phyloP scores from a whole-genome alignment of 2,797 vertebrate genomes.

The Fringilla coelebs region DNA sequence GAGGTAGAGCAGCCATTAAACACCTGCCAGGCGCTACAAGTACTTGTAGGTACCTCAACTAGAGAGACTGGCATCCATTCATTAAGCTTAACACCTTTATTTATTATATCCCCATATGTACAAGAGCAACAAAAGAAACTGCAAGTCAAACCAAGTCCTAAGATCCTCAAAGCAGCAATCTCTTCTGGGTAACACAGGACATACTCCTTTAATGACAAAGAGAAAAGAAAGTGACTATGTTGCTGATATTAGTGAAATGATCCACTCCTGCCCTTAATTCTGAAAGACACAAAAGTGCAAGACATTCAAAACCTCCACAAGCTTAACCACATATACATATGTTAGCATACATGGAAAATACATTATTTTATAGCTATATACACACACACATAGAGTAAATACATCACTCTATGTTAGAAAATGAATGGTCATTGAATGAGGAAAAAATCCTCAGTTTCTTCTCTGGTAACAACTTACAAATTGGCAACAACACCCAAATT shows the following conservation, averaged over 20 bases:
- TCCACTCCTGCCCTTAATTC: background rate
- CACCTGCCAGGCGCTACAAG: background rate
- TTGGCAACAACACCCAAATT: background rate
- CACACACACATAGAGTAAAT: background rate
- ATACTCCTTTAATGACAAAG: background rate
- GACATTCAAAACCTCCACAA: background rate
- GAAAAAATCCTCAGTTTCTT: background rate
- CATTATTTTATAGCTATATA: background rate
- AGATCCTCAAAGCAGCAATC: background rate
- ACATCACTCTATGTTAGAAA: background rate
- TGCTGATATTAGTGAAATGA: background rate
- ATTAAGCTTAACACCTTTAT: background rate
- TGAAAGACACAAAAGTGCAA: background rate
- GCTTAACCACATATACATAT: background rate
- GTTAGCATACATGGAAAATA: background rate
- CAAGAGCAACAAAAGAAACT: background rate
- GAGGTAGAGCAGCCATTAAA: background rate
- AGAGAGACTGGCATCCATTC: background rate
- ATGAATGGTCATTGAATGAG: background rate
- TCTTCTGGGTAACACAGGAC: background rate
- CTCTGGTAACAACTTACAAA: background rate
- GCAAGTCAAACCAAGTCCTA: background rate
- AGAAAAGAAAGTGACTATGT: background rate
- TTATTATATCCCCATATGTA: background rate
- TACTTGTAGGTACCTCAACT: background rate